Evolutionary conservation across 1,140 invertebrate genomes (phyloP), one percentile per base, ranked within the genome.

Genomic region (Pseudomyrmex dendroicus): DNA sequence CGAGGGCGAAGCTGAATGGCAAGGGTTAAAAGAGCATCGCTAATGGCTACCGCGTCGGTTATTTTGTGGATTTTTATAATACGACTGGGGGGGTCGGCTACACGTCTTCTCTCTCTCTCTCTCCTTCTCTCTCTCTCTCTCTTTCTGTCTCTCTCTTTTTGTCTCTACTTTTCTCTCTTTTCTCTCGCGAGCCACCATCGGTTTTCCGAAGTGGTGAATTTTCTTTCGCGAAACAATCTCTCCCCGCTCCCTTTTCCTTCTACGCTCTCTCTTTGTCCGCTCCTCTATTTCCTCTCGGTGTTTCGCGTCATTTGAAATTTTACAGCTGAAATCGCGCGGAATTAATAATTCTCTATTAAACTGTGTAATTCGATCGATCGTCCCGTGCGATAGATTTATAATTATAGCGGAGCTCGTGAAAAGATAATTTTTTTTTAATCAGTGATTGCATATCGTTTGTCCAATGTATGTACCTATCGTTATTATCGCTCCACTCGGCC

Each of bases 61-160:
- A 94, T 94, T 94, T 94, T 94, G 94, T 93, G 93, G 94, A 94
- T 94, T 94, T 94, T 94, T 94, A 93, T 94, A 94, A 93, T 94
- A 93, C 91, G 88, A 84, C 82, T 84, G 50, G 50, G 35, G 35
- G 5, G 80, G 63, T 62, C 83, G 73, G 61, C 73, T 76, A 74
- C 84, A 22, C 46, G 46, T 44, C 25, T 52, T 61, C 63, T 56
- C n/a, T 73, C 7, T 85, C 54, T 57, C 46, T 83, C 72, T 61
- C 2, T 59, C 20, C 20, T 20, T 61, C 73, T 62, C 46, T 76
- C 17, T 62, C 50, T 57, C 17, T 12, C 50, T 80, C 15, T 63
- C 59, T 20, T 15, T 8, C 56, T 25, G 9, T 5, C n/a, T 12
- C 78, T 67, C 17, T 22, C 20, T 17, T 54, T n/a, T 48, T 82